A percentile compares a stretch with the other conserved stretches of the same genome.
phyloP scores from a whole-genome alignment of 2,888 invertebrate genomes.

The Myopa testacea region DNA sequence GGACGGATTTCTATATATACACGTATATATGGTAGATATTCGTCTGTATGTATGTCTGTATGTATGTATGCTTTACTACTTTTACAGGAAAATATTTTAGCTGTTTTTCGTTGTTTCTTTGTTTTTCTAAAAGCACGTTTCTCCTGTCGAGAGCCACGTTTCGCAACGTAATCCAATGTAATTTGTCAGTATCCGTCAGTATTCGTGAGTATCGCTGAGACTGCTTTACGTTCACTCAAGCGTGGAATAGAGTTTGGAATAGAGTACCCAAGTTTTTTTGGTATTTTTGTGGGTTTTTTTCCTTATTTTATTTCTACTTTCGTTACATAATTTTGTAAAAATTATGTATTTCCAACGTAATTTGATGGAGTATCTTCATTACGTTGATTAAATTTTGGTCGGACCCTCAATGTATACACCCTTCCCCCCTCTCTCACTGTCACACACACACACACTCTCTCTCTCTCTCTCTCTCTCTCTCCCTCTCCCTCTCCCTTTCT shows the following conservation, averaged over 20 bases:
- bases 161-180: conserved; percentile 19
- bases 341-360: not conserved
- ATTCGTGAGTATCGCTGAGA: conserved; percentile 1
- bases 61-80: no score
- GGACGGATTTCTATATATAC: not conserved
- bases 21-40: no score
- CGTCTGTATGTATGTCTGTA: no score
- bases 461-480: not conserved
- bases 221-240: conserved; percentile 5
- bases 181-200: conserved; percentile 21
- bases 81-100: no score
- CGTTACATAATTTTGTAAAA: not conserved
- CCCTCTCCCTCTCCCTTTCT: not conserved
- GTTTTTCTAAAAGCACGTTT: not conserved
- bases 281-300: no score
- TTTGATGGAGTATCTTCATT: not conserved
- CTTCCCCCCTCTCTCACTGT: not conserved
- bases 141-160: not conserved
- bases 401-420: not conserved
- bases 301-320: no score
- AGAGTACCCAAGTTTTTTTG: no score
- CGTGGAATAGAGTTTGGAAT: conserved; percentile 43
- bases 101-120: not conserved
- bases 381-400: not conserved
- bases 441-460: not conserved